A percentile compares a stretch with the other conserved stretches of the same genome.
Conservation (phyloP, 2,113 vertebrate species). For the Indri indri region DNA sequence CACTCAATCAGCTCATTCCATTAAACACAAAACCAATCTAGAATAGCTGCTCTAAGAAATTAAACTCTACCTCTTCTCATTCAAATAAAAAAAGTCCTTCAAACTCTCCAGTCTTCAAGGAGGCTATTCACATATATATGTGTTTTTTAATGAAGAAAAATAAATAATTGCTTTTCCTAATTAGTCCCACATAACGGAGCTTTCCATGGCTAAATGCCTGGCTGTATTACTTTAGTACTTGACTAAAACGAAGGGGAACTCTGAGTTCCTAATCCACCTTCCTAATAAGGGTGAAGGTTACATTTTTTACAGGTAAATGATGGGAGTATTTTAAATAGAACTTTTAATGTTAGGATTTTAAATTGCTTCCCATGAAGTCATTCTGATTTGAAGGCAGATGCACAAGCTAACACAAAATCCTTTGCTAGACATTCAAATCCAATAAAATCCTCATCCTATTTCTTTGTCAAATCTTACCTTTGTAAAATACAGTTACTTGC, state of each 20-base stretch:
- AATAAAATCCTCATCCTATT: background rate
- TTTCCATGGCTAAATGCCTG: background rate
- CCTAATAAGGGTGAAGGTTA: background rate
- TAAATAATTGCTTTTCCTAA: constrained; percentile 25
- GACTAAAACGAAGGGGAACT: background rate
- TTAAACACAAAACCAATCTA: constrained; percentile 52
- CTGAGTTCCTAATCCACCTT: background rate
- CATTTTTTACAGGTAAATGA: background rate
- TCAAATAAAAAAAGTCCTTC: background rate
- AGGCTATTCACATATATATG: background rate
- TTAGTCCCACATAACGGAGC: background rate
- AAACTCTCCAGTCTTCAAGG: background rate
- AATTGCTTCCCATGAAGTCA: background rate
- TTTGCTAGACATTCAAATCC: background rate
- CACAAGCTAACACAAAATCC: background rate
- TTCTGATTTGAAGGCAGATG: constrained; percentile 22
- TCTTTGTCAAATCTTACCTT: background rate
- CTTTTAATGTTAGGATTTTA: background rate
- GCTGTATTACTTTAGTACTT: background rate
- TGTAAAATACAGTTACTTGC: background rate
- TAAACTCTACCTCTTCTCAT: constrained; percentile 41
- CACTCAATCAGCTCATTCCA: constrained; percentile 21
- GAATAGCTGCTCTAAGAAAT: constrained; percentile 45
- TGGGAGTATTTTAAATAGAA: background rate
- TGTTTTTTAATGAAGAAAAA: constrained; percentile 47